Base-by-base conservation (phyloP, 2,888 invertebrate species). In the Agriotes lineatus region DNA sequence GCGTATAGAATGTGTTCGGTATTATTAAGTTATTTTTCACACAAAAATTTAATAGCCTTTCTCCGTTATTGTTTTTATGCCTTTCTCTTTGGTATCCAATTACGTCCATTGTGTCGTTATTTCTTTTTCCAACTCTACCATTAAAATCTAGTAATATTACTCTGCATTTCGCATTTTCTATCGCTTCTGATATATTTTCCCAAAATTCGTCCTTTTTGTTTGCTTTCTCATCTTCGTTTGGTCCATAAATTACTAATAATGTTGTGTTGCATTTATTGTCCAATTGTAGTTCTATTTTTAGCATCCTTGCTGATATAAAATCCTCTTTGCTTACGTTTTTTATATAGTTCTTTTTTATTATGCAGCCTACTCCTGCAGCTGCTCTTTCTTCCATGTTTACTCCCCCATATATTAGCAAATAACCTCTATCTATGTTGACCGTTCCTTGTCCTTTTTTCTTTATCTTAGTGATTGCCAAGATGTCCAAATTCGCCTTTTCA, bases 21-120 rank as follows among this genome's bases (percentile, higher is more conserved):
- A 70, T 22, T 30, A 57, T 45, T n/a, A 66, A 12, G 10, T 70
- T 45, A 37, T 69, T 64, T 54, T 37, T 25, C 22, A 60, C 60
- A n/a, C 66, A 60, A 9, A 30, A 30, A 30, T 30, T 4, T 30
- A 30, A 30, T 30, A 30, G 9, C 4, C 30, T 4, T 6, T 30
- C 30, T 30, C 30, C 30, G 9, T 30, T 30, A 9, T 30, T 30
- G 9, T 4, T 30, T 30, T 30, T 30, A 30, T 30, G 30, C 30
- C 5, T 6, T 30, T 30, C 30, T 9, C 30, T 9, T 30, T 30
- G 30, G 5, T 30, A 9, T 30, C 9, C 30, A 9, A 30, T 30
- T 30, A 9, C 30, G 30, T 30, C 30, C 9, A 30, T 30, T 30
- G 4, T 9, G 9, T 30, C 4, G 5, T 30, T 30, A 30, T 9